Conservation (phyloP, 2,113 vertebrate species). For the Megaleporinus macrocephalus region DNA sequence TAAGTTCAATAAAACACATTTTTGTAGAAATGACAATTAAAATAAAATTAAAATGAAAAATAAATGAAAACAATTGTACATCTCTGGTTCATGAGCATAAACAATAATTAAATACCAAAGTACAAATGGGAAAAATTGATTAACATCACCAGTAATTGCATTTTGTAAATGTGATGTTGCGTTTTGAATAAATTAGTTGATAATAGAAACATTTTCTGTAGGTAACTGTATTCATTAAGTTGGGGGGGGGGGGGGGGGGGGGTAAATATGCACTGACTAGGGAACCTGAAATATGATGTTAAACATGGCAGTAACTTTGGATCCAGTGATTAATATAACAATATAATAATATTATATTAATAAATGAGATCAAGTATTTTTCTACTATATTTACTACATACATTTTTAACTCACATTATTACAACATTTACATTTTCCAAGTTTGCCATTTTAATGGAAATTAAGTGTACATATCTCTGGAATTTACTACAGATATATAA, state of each 20-base stretch:
- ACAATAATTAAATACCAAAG: neutral
- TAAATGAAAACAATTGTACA: neutral
- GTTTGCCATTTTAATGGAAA: neutral
- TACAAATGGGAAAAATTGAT: neutral
- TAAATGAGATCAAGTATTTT: neutral
- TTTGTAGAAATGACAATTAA: neutral
- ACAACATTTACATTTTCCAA: neutral
- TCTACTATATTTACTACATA: neutral
- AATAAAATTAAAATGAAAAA: slow-evolving; percentile 7
- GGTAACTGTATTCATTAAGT: neutral
- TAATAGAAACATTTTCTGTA: neutral
- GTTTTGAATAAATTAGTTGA: neutral
- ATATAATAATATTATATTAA: neutral
- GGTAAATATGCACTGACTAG: neutral
- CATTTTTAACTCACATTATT: neutral
- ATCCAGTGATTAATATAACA: no score
- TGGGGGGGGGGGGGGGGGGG: no score
- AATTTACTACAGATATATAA: neutral
- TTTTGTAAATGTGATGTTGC: no score
- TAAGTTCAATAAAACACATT: neutral
- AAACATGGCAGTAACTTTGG: neutral
- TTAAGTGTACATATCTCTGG: neutral
- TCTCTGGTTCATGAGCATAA: slow-evolving; percentile 28
- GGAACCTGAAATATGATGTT: neutral
- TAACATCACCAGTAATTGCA: neutral